These are phyloP conservation scores for Philopotamus ludificatus DNA, from an alignment of 1,140 invertebrate species.

Conservation along the genomic window DNA sequence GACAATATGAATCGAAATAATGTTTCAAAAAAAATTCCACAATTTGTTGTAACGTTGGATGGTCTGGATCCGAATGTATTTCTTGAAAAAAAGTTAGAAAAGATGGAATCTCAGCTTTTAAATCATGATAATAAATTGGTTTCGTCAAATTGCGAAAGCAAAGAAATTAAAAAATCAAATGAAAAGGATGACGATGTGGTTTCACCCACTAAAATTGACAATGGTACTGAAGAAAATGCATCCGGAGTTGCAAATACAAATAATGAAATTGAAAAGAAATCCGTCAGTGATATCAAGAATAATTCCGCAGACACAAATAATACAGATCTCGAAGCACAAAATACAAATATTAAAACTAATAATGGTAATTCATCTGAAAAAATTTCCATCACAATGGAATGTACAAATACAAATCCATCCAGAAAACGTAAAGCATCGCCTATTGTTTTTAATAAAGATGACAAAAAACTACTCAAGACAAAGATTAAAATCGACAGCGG, in stretches of 20 bases:
- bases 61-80: slow-evolving; percentile 57
- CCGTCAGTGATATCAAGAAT: background rate
- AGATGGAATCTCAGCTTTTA: slow-evolving; percentile 40
- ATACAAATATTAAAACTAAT: background rate
- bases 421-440: slow-evolving; percentile 55
- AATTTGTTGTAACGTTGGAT: slow-evolving; percentile 67
- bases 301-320: background rate
- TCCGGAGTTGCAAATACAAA: background rate
- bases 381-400: slow-evolving; percentile 23
- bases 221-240: background rate
- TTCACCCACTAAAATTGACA: too few species aligned
- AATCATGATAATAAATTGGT: slow-evolving; percentile 43
- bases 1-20: slow-evolving; percentile 46
- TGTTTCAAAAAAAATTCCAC: slow-evolving; percentile 48
- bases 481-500: slow-evolving; percentile 43
- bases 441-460: slow-evolving; percentile 55
- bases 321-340: background rate
- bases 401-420: slow-evolving; percentile 36
- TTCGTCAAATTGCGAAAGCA: slow-evolving; percentile 28
- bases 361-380: slow-evolving; percentile 20
- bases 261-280: background rate
- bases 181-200: slow-evolving; percentile 39
- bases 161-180: slow-evolving; percentile 44
- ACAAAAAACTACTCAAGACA: slow-evolving; percentile 43
- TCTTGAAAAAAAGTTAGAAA: slow-evolving; percentile 51